A percentile compares a stretch with the other conserved stretches of the same genome.
Conservation (phyloP, 2,113 vertebrate species). For the Marcusenius ussheri region DNA sequence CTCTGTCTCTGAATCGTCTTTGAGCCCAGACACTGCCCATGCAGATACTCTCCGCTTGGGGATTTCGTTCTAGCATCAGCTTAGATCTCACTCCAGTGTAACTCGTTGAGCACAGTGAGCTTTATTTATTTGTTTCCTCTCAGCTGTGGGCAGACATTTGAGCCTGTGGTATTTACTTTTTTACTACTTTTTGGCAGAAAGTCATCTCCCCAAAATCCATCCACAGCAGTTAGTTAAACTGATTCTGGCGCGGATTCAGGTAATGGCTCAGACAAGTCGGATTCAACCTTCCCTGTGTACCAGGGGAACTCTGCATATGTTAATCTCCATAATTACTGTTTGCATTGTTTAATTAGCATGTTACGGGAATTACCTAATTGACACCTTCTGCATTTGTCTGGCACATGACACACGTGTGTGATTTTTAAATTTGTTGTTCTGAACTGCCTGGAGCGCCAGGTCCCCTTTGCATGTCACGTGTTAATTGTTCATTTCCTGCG, state of each 20-base stretch:
- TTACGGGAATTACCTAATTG: background rate
- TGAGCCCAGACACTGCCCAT: background rate
- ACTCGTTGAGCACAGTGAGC: background rate
- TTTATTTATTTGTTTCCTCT: background rate
- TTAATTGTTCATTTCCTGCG: background rate
- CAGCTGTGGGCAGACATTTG: background rate
- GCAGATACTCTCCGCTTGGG: background rate
- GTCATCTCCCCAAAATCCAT: background rate
- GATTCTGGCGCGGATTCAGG: background rate
- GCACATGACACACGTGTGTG: background rate
- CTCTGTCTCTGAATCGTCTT: background rate
- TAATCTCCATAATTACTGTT: conserved; percentile 11
- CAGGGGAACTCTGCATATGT: too few species aligned
- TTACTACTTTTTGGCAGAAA: background rate
- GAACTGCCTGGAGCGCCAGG: background rate
- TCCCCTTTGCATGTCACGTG: background rate
- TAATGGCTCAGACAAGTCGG: background rate
- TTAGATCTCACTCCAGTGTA: background rate
- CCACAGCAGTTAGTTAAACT: background rate
- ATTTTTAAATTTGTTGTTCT: background rate
- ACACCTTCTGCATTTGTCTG: conserved; percentile 6
- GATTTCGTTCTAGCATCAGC: background rate
- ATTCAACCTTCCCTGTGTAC: background rate
- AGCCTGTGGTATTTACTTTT: background rate
- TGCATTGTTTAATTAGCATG: background rate